These are phyloP conservation scores for Ammodytes dubius DNA, from an alignment of 2,113 vertebrate genomes.

Conservation along the genomic window DNA sequence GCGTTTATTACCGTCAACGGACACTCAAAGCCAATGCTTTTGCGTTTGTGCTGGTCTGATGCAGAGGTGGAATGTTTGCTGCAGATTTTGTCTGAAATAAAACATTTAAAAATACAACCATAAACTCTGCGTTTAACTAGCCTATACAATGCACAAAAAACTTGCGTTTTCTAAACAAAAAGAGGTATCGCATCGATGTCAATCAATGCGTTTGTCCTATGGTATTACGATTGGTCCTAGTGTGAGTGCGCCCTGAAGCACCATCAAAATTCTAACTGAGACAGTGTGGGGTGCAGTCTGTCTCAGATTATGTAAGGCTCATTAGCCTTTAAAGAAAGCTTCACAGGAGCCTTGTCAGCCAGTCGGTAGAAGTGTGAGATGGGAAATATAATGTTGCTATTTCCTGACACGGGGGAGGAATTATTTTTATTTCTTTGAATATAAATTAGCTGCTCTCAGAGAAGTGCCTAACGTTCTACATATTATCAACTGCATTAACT, in stretches of 20 bases:
- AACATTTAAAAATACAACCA: too few species aligned
- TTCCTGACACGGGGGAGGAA: slow-evolving; percentile 62
- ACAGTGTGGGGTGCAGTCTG: slow-evolving; percentile 45
- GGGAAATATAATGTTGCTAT: slow-evolving; percentile 51
- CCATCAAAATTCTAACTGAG: slow-evolving; percentile 26
- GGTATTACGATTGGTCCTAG: too few species aligned
- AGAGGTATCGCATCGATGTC: too few species aligned
- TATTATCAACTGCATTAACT: slow-evolving; percentile 31
- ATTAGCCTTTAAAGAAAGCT: slow-evolving; percentile 47
- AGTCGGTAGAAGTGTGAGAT: slow-evolving; percentile 58
- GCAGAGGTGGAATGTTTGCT: too few species aligned
- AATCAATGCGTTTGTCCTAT: too few species aligned
- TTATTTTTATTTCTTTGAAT: slow-evolving; percentile 59
- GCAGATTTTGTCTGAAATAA: too few species aligned
- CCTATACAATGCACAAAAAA: too few species aligned
- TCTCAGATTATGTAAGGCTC: slow-evolving; percentile 61
- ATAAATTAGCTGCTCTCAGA: slow-evolving; percentile 42
- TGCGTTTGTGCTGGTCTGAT: too few species aligned
- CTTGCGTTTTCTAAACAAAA: too few species aligned
- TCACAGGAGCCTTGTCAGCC: slow-evolving; percentile 51
- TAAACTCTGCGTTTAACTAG: too few species aligned
- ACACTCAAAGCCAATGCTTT: too few species aligned
- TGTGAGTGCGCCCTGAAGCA: background rate
- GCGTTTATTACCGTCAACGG: too few species aligned
- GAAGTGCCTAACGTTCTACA: slow-evolving; percentile 12